Base-by-base conservation (phyloP, 2,797 vertebrate genomes). In the Siniperca undulata region DNA sequence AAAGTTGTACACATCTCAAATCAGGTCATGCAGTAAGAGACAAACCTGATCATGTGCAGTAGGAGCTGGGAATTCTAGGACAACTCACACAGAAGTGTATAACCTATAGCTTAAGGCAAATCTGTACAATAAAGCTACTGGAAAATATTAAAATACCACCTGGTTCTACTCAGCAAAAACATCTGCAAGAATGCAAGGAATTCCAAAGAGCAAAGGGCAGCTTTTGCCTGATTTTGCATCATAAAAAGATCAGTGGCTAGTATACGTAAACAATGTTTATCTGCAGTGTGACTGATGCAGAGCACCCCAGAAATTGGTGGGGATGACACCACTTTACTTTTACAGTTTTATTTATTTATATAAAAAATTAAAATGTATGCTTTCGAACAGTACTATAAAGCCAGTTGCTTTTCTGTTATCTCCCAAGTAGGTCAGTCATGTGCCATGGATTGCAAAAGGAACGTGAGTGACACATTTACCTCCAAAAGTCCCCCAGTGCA, bases 121-220 rank as follows among this genome's bases (percentile, higher is more conserved):
- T 78, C 58, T 89, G 80, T 80, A 68, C 62, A 87, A 85, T 86
- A 83, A 81, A 70, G 86, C 81, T 73, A 89, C 87, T 88, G 84
- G 85, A 88, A 86, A 88, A 86, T 81, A 84, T 88, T 70, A 53
- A 77, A 83, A 83, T 50, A 53, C 83, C 93, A 93, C 85, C 92
- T 94, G 93, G 81, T 91, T 95, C 79, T 81, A 72, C 81, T 95
- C 81, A 95, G 82, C 61, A 76, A 82, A 91, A 94, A 91, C 92
- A 94, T 90, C 78, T 91, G 90, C 65, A 86, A 77, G 87, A 92
- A 94, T 91, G 86, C 61, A 70, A 80, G 79, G 92, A 91, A 94
- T 93, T 69, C 73, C 62, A 87, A 81, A 90, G 70, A 93, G 30
- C 30, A 30, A 76, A 89, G 82, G 56, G 46, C 20, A 62, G 42